Evolutionary conservation across 2,888 invertebrate species (phyloP), one percentile per base, ranked within the genome.

Genomic region (Amorpha juglandis): DNA sequence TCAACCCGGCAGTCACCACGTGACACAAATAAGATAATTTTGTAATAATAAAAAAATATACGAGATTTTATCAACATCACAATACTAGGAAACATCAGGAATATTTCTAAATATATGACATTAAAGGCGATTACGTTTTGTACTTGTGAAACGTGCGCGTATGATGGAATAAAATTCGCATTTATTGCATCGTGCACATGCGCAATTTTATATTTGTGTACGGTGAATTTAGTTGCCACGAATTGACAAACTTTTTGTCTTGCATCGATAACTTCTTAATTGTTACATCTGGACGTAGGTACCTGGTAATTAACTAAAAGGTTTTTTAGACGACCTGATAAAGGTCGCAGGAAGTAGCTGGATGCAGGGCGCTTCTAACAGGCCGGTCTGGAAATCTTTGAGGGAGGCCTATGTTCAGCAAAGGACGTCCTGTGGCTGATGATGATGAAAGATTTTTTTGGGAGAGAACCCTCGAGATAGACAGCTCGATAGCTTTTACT

Each of bases 91-190:
- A 42, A 55, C 55, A 16, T 55, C 35, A 19, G 58, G 19, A 42
- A 58, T 42, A 19, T 58, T 58, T 58, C 58, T 11, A 58, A 58
- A 58, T 19, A 38, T 7, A 42, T 58, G 58, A 58, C 58, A 58
- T 58, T 58, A 58, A 58, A 58, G 58, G 16, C 58, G 58, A 42
- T 58, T 58, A 58, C 58, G 58, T 58, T 42, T 38, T 35, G 3
- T 38, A 16, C 16, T 58, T 58, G 38, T 58, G 58, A n/a, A 58
- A 58, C 19, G 58, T 19, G 50, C 50, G 19, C 58, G 58, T 19
- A 58, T 58, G 58, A 58, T 58, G 58, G 58, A 58, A 58, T 58
- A 38, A 42, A 42, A 58, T 58, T 58, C 42, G 19, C 58, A 58
- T 58, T 52, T 33, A 21, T 52, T 58, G 58, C 58, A 42, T 19